Evolutionary conservation across 2,113 vertebrate genomes (phyloP).

Genomic region (Ochotona curzoniae): DNA sequence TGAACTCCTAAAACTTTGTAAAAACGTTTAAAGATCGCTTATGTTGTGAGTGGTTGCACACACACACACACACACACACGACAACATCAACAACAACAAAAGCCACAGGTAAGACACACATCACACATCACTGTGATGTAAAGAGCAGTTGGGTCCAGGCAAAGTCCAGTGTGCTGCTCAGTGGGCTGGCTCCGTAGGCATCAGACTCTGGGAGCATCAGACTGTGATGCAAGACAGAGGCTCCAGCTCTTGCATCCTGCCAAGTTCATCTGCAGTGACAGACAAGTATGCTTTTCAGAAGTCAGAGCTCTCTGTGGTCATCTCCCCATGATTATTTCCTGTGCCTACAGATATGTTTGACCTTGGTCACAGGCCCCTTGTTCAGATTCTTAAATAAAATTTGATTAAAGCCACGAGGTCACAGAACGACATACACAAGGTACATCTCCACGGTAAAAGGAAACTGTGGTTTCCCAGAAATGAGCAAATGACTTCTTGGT

Average conservation of each 20-base stretch:
- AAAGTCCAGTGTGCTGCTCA: background rate
- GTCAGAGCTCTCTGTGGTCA: fast-evolving
- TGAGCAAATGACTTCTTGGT: background rate
- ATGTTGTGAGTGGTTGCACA: background rate
- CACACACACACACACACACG: too few relatives aligned
- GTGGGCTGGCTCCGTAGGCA: too few relatives aligned
- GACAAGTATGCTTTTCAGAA: background rate
- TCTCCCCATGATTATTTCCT: background rate
- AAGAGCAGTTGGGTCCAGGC: background rate
- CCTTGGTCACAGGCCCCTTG: too few relatives aligned
- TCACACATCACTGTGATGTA: background rate
- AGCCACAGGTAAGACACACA: too few relatives aligned
- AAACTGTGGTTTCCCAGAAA: background rate
- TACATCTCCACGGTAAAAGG: background rate
- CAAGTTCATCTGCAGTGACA: background rate
- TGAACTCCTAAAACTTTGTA: background rate
- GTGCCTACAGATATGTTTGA: background rate
- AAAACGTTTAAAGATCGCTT: background rate
- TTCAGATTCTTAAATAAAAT: background rate
- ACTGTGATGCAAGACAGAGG: background rate
- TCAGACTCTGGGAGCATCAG: background rate
- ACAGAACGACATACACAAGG: fast-evolving
- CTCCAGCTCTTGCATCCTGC: background rate
- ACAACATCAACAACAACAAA: too few relatives aligned
- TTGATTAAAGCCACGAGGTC: background rate